A percentile compares a stretch with the other conserved stretches of the same genome.
Evolutionary conservation across 2,113 vertebrate species (phyloP).

Genomic region (Oreocharis arfaki): DNA sequence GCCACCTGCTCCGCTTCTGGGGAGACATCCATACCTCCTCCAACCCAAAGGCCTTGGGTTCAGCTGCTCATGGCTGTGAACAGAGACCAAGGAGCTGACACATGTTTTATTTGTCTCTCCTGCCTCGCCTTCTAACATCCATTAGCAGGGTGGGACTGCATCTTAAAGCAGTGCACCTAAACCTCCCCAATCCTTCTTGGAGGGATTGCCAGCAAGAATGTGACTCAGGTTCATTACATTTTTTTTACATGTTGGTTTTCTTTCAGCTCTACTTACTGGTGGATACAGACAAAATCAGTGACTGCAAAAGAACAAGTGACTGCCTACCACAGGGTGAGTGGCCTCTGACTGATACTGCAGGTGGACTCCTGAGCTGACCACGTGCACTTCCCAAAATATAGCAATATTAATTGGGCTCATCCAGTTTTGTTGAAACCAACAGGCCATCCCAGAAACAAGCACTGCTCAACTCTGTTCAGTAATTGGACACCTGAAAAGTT

Average conservation of each 20-base stretch:
- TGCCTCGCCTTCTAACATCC: background rate
- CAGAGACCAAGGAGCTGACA: background rate
- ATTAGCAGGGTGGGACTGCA: background rate
- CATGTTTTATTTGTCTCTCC: background rate
- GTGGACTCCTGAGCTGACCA: background rate
- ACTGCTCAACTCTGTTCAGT: background rate
- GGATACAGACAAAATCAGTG: background rate
- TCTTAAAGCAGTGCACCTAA: background rate
- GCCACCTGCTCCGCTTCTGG: background rate
- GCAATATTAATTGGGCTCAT: background rate
- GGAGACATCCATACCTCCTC: background rate
- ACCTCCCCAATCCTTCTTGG: background rate
- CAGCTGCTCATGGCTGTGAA: background rate
- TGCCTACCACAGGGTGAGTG: background rate
- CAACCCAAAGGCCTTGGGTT: background rate
- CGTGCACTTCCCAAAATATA: fast-evolving
- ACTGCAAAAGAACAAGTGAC: background rate
- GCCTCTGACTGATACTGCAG: background rate
- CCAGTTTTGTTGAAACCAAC: background rate
- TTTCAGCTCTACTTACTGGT: background rate
- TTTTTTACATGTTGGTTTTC: background rate
- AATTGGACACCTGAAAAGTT: background rate
- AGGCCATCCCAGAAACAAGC: background rate
- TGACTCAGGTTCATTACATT: background rate
- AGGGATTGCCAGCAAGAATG: background rate